phyloP scores from a whole-genome alignment of 2,113 vertebrate genomes.

The Neodon shergylaensis region DNA sequence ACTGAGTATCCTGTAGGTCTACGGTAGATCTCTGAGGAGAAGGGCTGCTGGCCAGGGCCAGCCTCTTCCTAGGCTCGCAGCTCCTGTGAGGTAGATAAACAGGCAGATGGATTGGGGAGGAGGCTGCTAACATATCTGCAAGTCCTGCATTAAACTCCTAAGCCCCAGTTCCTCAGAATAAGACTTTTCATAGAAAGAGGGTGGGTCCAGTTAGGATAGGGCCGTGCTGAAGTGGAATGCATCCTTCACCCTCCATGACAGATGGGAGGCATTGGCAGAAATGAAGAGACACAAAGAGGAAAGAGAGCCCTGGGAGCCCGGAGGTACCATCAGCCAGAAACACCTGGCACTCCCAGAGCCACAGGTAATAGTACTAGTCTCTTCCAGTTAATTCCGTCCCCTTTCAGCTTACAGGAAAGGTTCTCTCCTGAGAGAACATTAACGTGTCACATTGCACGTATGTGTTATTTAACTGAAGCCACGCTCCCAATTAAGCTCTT shows the following conservation, averaged over 20 bases:
- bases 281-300: neutral
- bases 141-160: neutral
- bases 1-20: too few relatives aligned
- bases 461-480: slow-evolving; percentile 35
- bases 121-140: neutral
- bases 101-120: neutral
- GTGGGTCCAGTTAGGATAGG: neutral
- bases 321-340: neutral
- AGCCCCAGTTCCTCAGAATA: neutral
- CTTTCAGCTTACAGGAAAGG: slow-evolving; percentile 47
- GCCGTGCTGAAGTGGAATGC: neutral
- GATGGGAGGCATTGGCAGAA: neutral
- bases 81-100: neutral
- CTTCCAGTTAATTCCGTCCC: neutral
- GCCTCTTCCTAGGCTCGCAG: neutral
- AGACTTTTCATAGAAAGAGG: neutral
- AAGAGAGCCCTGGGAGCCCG: neutral
- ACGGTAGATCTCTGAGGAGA: neutral
- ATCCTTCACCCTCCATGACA: neutral
- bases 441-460: neutral
- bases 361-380: slow-evolving; percentile 45
- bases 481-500: slow-evolving; percentile 18
- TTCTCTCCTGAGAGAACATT: slow-evolving; percentile 42
- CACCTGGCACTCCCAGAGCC: neutral
- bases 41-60: neutral